These are phyloP conservation scores for Zygaena filipendulae DNA, from an alignment of 2,888 invertebrate species.

Conservation along the genomic window DNA sequence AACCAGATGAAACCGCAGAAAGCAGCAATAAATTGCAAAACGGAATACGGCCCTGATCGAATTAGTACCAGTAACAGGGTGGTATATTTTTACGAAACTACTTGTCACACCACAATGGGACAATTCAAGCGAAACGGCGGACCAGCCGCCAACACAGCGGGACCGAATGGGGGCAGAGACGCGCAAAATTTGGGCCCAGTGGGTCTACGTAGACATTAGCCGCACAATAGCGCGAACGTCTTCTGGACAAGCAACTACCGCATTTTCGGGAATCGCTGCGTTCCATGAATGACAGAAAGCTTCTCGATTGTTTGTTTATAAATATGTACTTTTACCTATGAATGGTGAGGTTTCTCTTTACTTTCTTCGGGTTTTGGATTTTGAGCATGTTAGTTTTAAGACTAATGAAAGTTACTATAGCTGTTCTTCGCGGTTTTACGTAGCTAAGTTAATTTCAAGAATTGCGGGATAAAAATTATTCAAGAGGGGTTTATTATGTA, in stretches of 20 bases:
- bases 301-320: too few species aligned
- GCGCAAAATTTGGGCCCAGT: constrained; percentile 34
- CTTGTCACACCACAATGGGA: constrained; percentile 49
- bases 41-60: constrained; percentile 40
- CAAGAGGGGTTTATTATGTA: too few species aligned
- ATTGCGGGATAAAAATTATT: too few species aligned
- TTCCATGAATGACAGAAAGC: constrained; percentile 11
- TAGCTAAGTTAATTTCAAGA: too few species aligned
- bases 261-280: constrained; percentile 20
- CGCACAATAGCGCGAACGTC: constrained; percentile 3
- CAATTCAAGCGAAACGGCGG: constrained; percentile 32
- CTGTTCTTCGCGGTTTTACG: too few species aligned
- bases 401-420: too few species aligned
- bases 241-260: constrained; percentile 15
- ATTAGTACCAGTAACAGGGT: constrained; percentile 59
- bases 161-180: constrained; percentile 37
- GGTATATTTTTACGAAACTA: constrained; percentile 54
- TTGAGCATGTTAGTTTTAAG: too few species aligned
- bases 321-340: too few species aligned
- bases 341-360: too few species aligned
- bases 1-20: too few species aligned
- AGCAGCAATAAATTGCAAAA: too few species aligned
- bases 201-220: constrained; percentile 8
- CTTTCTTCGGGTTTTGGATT: too few species aligned
- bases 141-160: constrained; percentile 22